Percentiles rank a stretch among this genome's conserved stretches.
These are phyloP conservation scores for Hipparchia semele DNA, from an alignment of 2,888 invertebrate species.

Conservation along the genomic window DNA sequence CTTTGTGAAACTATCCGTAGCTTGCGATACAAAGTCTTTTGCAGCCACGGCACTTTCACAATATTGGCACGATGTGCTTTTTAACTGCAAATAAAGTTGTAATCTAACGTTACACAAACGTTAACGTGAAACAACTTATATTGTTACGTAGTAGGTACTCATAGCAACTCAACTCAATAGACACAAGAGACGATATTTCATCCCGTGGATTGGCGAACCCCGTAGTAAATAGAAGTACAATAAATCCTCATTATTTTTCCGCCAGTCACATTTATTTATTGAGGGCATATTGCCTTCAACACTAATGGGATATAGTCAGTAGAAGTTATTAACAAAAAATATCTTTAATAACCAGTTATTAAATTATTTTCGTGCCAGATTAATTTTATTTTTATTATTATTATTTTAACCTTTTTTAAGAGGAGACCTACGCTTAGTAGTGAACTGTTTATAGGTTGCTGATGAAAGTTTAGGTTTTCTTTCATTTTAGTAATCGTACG, in stretches of 20 bases:
- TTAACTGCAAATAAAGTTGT: too few relatives aligned
- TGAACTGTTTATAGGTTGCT: too few relatives aligned
- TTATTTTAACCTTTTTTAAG: neutral
- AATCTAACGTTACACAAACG: too few relatives aligned
- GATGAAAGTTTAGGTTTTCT: too few relatives aligned
- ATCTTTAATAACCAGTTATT: slow-evolving; percentile 4
- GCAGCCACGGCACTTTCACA: too few relatives aligned
- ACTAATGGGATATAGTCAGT: slow-evolving; percentile 23
- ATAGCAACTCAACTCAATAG: neutral
- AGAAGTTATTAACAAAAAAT: slow-evolving; percentile 4
- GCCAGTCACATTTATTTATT: slow-evolving; percentile 27
- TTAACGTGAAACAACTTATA: neutral
- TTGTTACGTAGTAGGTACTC: neutral
- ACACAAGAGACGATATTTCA: slow-evolving; percentile 7
- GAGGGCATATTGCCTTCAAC: slow-evolving; percentile 16
- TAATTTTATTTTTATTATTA: too few relatives aligned
- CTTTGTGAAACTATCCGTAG: too few relatives aligned
- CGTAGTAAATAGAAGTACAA: slow-evolving; percentile 15
- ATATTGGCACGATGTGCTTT: too few relatives aligned
- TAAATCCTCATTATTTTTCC: slow-evolving; percentile 24
- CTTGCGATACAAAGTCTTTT: too few relatives aligned
- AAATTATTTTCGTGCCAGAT: neutral
- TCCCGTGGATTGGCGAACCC: neutral
- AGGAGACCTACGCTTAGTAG: neutral
- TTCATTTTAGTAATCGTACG: too few relatives aligned